phyloP scores from a whole-genome alignment of 2,888 invertebrate genomes.

The Cancer borealis region DNA sequence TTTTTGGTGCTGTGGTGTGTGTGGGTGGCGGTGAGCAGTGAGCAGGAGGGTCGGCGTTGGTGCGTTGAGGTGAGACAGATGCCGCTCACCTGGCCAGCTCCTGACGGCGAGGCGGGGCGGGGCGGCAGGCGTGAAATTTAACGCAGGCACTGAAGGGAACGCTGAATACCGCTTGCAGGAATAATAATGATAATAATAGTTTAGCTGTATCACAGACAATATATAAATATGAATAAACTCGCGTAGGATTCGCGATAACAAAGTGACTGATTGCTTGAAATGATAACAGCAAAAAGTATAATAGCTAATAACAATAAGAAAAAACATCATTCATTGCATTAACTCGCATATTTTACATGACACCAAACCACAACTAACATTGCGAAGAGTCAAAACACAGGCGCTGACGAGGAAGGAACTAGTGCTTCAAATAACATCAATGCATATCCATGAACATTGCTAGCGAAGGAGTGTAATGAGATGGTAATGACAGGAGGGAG shows the following conservation, averaged over 20 bases:
- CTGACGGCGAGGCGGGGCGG: neutral
- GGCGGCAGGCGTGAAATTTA: conserved; percentile 20
- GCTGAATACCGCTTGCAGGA: neutral
- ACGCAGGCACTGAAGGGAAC: neutral
- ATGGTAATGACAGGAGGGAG: neutral
- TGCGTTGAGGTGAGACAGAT: neutral
- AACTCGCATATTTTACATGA: neutral
- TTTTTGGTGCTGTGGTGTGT: neutral
- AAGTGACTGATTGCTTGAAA: neutral
- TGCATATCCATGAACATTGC: neutral
- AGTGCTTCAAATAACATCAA: neutral
- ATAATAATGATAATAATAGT: neutral
- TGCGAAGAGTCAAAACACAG: neutral
- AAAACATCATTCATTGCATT: neutral
- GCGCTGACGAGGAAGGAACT: neutral
- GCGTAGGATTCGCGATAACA: neutral
- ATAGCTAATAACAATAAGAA: neutral
- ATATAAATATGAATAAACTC: neutral
- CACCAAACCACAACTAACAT: neutral
- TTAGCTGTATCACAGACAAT: neutral
- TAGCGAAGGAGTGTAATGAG: conserved; percentile 1
- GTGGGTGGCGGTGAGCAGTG: neutral
- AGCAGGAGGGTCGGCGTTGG: neutral
- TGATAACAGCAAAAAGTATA: neutral
- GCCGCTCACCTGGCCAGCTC: conserved; percentile 22